A percentile compares a stretch with the other conserved stretches of the same genome.
Conservation (phyloP, 2,113 vertebrate species). For the Crypturellus undulatus region DNA sequence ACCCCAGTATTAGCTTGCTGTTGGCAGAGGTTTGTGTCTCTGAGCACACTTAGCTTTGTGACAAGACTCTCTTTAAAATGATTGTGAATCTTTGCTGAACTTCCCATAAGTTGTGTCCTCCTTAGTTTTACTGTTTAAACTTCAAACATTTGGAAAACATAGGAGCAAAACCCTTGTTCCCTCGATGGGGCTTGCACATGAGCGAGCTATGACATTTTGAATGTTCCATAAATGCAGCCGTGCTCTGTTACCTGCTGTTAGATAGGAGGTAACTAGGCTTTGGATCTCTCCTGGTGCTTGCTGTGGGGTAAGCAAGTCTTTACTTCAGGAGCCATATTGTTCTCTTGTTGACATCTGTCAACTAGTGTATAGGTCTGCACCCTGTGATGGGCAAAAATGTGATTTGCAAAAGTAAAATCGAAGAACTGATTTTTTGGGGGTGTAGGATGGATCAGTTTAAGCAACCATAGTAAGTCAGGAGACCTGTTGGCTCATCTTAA, state of each 20-base stretch:
- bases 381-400: neutral
- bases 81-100: neutral
- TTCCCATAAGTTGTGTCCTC: neutral
- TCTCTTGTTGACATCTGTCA: neutral
- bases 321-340: neutral
- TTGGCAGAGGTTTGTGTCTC: neutral
- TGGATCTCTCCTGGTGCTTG: conserved; percentile 1
- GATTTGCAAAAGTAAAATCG: neutral
- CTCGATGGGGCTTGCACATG: neutral
- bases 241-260: conserved; percentile 12
- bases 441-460: neutral
- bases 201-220: neutral
- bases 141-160: neutral
- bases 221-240: neutral
- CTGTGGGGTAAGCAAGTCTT: neutral
- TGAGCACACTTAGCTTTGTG: neutral
- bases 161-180: conserved; percentile 2
- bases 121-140: neutral
- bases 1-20: neutral
- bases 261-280: neutral
- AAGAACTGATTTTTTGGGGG: neutral
- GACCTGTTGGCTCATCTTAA: neutral
- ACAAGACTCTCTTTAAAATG: neutral
- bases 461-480: neutral
- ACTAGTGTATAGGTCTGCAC: neutral